phyloP scores from a whole-genome alignment of 2,888 invertebrate species.

The Nebria brevicollis region DNA sequence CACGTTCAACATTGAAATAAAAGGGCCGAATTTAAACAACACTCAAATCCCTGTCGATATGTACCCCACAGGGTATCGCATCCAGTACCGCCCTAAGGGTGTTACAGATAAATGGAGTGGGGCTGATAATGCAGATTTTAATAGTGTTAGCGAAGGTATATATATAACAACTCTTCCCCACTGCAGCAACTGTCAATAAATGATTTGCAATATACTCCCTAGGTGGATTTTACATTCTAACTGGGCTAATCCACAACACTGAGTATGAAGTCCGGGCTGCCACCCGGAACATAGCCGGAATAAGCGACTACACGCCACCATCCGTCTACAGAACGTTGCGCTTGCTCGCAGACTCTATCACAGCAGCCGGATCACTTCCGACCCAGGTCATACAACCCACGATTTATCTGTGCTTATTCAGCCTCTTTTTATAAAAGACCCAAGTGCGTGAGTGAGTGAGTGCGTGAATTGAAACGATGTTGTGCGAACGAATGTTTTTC shows the following conservation, averaged over 20 bases:
- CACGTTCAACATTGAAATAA: conserved; percentile 55
- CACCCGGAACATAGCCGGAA: conserved; percentile 67
- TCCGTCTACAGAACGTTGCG: conserved; percentile 28
- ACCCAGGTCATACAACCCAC: background rate
- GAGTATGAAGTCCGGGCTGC: conserved; percentile 67
- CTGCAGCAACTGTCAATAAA: too few species aligned
- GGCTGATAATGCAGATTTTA: conserved; percentile 33
- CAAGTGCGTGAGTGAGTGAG: background rate
- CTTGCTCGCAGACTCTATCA: conserved; percentile 32
- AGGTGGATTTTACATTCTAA: conserved; percentile 60
- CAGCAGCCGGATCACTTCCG: background rate
- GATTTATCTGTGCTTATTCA: background rate
- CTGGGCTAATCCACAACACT: conserved; percentile 64
- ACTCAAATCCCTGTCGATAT: conserved; percentile 53
- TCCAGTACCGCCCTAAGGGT: conserved; percentile 54
- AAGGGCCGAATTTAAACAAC: conserved; percentile 52
- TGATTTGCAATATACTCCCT: background rate
- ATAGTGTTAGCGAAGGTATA: conserved; percentile 36
- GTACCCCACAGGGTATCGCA: conserved; percentile 55
- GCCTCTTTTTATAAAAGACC: background rate
- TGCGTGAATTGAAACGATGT: background rate
- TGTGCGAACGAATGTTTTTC: background rate
- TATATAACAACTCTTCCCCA: background rate
- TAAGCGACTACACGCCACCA: conserved; percentile 57
- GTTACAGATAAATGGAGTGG: conserved; percentile 41